Evolutionary conservation across 2,797 vertebrate species (phyloP).

Genomic region (Muscicapa striata): DNA sequence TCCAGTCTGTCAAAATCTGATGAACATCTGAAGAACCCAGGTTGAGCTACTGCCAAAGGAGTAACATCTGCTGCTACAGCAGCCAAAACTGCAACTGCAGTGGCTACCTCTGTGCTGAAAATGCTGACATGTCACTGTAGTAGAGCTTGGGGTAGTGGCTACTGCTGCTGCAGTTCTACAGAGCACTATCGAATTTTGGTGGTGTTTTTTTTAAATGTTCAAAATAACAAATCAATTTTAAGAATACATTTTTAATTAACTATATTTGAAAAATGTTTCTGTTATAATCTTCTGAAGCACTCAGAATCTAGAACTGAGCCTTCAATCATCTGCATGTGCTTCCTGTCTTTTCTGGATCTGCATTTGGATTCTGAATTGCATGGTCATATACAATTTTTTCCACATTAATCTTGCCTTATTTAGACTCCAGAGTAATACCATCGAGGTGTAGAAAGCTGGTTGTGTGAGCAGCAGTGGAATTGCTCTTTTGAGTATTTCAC

Average conservation of each 20-base stretch:
- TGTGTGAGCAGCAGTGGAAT: neutral
- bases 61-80: neutral
- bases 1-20: neutral
- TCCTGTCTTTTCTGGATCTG: neutral
- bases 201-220: neutral
- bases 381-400: neutral
- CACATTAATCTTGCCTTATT: neutral
- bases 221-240: neutral
- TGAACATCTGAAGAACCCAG: neutral
- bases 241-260: neutral
- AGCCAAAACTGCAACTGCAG: neutral
- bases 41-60: neutral
- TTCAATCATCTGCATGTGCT: neutral
- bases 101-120: neutral
- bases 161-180: neutral
- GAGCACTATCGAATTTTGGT: neutral
- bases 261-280: neutral
- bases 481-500: neutral
- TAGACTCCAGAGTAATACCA: neutral
- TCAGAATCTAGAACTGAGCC: neutral
- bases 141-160: neutral
- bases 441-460: neutral
- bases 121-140: neutral
- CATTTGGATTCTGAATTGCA: neutral
- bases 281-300: neutral